These are phyloP conservation scores for Papilio polyxenes DNA, from an alignment of 1,140 invertebrate genomes.

Conservation along the genomic window DNA sequence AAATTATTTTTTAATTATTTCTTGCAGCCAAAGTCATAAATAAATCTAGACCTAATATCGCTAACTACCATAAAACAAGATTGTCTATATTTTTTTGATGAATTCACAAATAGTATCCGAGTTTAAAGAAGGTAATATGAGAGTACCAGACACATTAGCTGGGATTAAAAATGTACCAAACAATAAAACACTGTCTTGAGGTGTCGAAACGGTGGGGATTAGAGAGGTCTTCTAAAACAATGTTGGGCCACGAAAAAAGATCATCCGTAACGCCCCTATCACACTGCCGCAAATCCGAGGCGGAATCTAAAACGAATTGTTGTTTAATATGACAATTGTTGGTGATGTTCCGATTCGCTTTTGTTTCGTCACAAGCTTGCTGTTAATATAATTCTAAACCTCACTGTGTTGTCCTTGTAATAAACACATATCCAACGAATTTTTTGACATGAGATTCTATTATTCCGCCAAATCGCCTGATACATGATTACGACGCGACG, in stretches of 20 bases:
- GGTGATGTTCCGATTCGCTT: background rate
- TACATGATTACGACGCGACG: no score
- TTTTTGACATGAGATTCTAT: no score
- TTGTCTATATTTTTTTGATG: background rate
- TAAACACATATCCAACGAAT: no score
- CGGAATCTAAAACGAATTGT: background rate
- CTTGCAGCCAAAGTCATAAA: background rate
- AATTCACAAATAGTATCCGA: background rate
- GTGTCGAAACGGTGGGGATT: conserved; percentile 14
- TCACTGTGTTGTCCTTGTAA: no score
- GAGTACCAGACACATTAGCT: background rate
- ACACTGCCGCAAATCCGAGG: background rate
- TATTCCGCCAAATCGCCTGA: no score
- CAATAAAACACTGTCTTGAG: background rate
- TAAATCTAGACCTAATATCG: background rate
- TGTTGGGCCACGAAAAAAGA: conserved; percentile 23
- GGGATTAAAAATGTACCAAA: background rate
- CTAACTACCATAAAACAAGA: background rate
- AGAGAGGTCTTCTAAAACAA: background rate
- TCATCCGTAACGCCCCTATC: background rate
- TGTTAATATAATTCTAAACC: background rate
- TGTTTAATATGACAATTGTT: background rate
- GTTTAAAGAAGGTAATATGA: background rate
- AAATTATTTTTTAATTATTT: background rate
- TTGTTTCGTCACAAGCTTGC: background rate